Conservation (phyloP, 1,140 invertebrate species). For the Eriocheir sinensis region DNA sequence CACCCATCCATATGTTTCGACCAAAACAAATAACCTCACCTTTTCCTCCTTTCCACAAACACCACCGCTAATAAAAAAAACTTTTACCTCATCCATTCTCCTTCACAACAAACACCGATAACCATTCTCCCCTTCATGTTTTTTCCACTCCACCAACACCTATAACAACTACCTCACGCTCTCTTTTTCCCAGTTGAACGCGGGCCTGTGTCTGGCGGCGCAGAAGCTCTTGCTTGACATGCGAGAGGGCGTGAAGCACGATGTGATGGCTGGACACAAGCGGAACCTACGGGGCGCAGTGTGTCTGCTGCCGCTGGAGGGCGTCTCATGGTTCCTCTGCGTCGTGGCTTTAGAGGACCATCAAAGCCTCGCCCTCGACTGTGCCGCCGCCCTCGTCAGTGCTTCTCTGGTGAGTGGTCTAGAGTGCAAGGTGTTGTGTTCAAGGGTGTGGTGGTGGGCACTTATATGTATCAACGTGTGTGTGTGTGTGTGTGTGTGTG, state of each 20-base stretch:
- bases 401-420: conserved; percentile 31
- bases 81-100: background rate
- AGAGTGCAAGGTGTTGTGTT: background rate
- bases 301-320: conserved; percentile 65
- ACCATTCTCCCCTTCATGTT: background rate
- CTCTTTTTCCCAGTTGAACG: conserved; percentile 60
- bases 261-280: conserved; percentile 53
- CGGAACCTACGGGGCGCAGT: conserved; percentile 66
- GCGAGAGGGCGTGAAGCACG: conserved; percentile 61
- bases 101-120: background rate
- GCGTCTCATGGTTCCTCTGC: conserved; percentile 64
- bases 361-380: conserved; percentile 66
- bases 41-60: too few species aligned
- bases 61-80: too few species aligned
- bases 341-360: conserved; percentile 69
- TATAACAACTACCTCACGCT: background rate
- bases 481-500: conserved; percentile 22
- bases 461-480: background rate
- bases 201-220: conserved; percentile 64
- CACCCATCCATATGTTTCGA: too few species aligned
- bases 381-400: conserved; percentile 39
- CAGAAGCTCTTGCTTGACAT: conserved; percentile 67
- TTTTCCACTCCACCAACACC: background rate
- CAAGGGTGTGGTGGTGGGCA: too few species aligned
- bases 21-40: too few species aligned